A percentile compares a stretch with the other conserved stretches of the same genome.
Evolutionary conservation across 2,888 invertebrate genomes (phyloP).

Genomic region (Cheilosia impressa): DNA sequence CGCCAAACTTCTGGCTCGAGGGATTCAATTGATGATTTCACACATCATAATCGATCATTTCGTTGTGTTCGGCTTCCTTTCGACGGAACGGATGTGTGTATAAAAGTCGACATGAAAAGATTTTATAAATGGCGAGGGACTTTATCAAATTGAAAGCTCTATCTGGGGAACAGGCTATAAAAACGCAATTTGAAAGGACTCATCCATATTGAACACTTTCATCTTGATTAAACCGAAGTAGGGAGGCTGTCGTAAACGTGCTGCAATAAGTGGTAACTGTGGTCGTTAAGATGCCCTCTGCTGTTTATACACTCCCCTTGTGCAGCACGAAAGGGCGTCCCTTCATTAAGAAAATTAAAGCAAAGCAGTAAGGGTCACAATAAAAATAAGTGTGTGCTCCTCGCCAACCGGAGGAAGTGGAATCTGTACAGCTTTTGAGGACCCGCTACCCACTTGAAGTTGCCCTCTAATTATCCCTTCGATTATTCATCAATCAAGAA

Average conservation of each 20-base stretch:
- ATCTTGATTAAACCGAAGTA: slow-evolving; percentile 49
- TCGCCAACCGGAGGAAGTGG: neutral
- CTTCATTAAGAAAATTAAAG: slow-evolving; percentile 57
- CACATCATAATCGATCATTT: slow-evolving; percentile 71
- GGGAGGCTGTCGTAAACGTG: slow-evolving; percentile 8
- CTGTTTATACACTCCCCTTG: neutral
- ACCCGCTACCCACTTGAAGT: slow-evolving; percentile 12
- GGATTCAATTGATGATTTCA: slow-evolving; percentile 70
- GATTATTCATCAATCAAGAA: slow-evolving; percentile 63
- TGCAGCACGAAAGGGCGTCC: neutral
- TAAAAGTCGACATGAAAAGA: slow-evolving; percentile 18
- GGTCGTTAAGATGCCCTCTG: slow-evolving; percentile 33
- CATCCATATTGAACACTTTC: slow-evolving; percentile 56
- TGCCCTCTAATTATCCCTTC: slow-evolving; percentile 60
- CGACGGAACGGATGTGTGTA: slow-evolving; percentile 24
- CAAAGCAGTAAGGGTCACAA: neutral
- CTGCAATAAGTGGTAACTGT: slow-evolving; percentile 21
- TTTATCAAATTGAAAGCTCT: slow-evolving; percentile 19
- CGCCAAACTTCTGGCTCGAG: slow-evolving; percentile 37
- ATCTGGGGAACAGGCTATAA: slow-evolving; percentile 18
- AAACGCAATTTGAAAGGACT: slow-evolving; percentile 32
- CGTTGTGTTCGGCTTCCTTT: slow-evolving; percentile 35
- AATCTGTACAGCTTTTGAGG: neutral
- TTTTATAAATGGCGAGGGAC: slow-evolving; percentile 48
- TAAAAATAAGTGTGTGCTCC: neutral